These are phyloP conservation scores for Lacerta viridis DNA, from an alignment of 2,797 vertebrate species.

Conservation along the genomic window DNA sequence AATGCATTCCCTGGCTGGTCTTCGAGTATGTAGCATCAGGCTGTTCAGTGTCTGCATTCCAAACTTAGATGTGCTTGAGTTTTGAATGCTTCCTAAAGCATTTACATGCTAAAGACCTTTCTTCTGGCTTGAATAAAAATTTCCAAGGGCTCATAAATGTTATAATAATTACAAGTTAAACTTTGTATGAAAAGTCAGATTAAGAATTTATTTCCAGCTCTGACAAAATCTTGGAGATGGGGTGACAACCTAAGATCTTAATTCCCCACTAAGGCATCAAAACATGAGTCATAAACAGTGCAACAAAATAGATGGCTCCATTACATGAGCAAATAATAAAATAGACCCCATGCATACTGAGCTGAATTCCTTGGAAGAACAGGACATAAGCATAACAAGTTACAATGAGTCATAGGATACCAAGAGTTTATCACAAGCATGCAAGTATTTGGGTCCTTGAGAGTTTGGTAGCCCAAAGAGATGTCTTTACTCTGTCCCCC, in stretches of 20 bases:
- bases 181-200: not conserved
- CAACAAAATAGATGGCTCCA: not conserved
- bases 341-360: conserved; percentile 2
- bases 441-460: not conserved
- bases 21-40: conserved; percentile 19
- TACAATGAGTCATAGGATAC: not conserved
- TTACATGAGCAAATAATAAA: conserved; percentile 11
- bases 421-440: not conserved
- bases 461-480: not conserved
- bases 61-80: conserved; percentile 27
- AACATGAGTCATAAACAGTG: not conserved
- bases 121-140: conserved; percentile 18
- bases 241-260: not conserved
- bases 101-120: conserved; percentile 24
- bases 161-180: conserved; percentile 22
- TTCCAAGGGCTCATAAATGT: conserved; percentile 12
- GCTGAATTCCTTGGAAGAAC: not conserved
- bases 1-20: conserved; percentile 22
- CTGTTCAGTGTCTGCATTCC: conserved; percentile 38
- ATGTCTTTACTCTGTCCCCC: not conserved
- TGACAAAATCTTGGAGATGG: conserved; percentile 15
- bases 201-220: conserved; percentile 10
- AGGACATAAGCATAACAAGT: not conserved
- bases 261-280: not conserved
- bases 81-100: conserved; percentile 31